A percentile compares a stretch with the other conserved stretches of the same genome.
phyloP scores from a whole-genome alignment of 2,113 vertebrate genomes.

The Hippocampus comes region DNA sequence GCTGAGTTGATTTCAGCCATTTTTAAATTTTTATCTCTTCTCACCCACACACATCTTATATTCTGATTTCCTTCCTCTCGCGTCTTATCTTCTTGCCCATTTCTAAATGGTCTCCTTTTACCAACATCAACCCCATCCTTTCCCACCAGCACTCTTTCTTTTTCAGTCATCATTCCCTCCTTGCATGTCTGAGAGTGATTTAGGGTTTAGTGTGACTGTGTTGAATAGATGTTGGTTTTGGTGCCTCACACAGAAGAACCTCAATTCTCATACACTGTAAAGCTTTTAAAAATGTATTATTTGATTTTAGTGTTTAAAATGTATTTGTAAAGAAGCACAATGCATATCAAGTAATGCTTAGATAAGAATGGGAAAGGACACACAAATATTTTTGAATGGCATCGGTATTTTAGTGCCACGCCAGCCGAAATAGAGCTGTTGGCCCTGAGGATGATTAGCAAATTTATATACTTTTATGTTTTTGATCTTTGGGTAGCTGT shows the following conservation, averaged over 20 bases:
- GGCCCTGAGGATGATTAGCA: no score
- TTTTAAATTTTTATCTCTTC: background rate
- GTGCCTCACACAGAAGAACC: background rate
- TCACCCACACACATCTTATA: background rate
- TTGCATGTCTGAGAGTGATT: background rate
- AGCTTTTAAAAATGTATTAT: no score
- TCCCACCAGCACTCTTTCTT: background rate
- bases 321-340: no score
- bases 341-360: no score
- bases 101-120: slow-evolving; percentile 5
- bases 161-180: background rate
- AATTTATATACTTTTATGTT: no score
- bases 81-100: slow-evolving; percentile 2
- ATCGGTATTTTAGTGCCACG: no score
- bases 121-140: slow-evolving; percentile 1
- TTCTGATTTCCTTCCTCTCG: slow-evolving; percentile 6
- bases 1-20: background rate
- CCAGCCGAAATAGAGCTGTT: no score
- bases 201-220: background rate
- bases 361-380: no score
- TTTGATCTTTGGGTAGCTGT: no score
- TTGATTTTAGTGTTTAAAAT: no score
- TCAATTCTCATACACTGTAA: no score
- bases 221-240: background rate
- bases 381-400: background rate